A percentile compares a stretch with the other conserved stretches of the same genome.
Evolutionary conservation across 2,797 vertebrate species (phyloP).

Genomic region (Coranthus polyacanthus): DNA sequence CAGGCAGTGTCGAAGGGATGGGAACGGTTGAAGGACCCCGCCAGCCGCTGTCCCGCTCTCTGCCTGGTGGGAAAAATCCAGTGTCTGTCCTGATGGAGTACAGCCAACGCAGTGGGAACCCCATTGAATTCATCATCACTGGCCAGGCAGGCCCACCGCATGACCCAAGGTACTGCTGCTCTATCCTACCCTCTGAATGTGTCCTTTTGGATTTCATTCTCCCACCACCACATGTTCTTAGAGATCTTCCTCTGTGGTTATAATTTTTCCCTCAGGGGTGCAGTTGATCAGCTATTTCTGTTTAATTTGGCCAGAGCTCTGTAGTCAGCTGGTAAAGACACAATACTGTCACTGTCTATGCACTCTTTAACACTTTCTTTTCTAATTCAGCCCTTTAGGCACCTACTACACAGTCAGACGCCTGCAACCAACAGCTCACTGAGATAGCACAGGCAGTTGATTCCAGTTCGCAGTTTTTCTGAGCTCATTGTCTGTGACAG

Average conservation of each 20-base stretch:
- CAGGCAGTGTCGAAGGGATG: conserved; percentile 37
- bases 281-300: conserved; percentile 46
- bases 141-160: conserved; percentile 95
- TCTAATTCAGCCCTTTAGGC: conserved; percentile 1
- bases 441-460: no score
- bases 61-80: conserved; percentile 93
- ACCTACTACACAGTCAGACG: no score
- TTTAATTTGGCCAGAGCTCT: conserved; percentile 23
- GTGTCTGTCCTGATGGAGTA: conserved; percentile 95
- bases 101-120: conserved; percentile 91
- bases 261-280: conserved; percentile 12
- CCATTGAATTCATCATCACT: conserved; percentile 92
- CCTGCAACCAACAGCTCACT: no score
- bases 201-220: conserved; percentile 4
- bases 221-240: neutral
- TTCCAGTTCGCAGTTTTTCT: no score
- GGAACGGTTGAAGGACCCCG: conserved; percentile 66
- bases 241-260: conserved; percentile 5
- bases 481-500: no score
- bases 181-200: conserved; percentile 23
- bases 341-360: conserved; percentile 41
- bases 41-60: conserved; percentile 81
- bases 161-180: conserved; percentile 90
- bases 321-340: conserved; percentile 62
- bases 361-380: conserved; percentile 1